These are phyloP conservation scores for Perizoma affinitatum DNA, from an alignment of 2,888 invertebrate species.

Conservation along the genomic window DNA sequence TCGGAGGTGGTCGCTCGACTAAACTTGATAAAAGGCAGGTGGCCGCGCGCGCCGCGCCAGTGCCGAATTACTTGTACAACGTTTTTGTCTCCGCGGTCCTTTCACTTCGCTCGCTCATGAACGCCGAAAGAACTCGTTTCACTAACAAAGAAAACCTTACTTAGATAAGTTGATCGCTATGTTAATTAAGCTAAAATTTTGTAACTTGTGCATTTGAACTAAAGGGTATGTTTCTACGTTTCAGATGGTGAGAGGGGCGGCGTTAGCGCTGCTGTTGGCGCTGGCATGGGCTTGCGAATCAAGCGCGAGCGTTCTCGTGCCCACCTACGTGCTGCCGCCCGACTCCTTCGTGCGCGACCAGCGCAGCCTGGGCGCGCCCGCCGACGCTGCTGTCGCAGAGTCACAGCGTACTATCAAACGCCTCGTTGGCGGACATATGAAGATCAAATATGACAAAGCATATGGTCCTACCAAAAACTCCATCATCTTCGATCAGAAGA, in stretches of 20 bases:
- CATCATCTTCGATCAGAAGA: conserved; percentile 64
- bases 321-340: conserved; percentile 82
- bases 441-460: conserved; percentile 74
- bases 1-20: conserved; percentile 72
- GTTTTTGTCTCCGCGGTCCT: conserved; percentile 78
- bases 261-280: conserved; percentile 76
- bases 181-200: conserved; percentile 43
- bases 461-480: conserved; percentile 73
- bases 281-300: conserved; percentile 72
- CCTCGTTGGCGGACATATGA: conserved; percentile 88
- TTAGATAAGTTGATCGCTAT: conserved; percentile 75
- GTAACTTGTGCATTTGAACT: conserved; percentile 52
- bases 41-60: conserved; percentile 74
- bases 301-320: conserved; percentile 78
- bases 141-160: conserved; percentile 66
- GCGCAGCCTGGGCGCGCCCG: conserved; percentile 68
- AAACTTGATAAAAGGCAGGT: conserved; percentile 80
- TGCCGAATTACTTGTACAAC: conserved; percentile 63
- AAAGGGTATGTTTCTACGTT: conserved; percentile 71
- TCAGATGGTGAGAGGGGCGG: conserved; percentile 84
- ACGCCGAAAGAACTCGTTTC: conserved; percentile 57
- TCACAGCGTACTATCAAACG: conserved; percentile 85
- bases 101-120: conserved; percentile 79
- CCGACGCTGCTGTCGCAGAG: conserved; percentile 63
- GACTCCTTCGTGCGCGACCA: conserved; percentile 82